Evolutionary conservation across 1,140 invertebrate species (phyloP).

Genomic region (Colletes gigas): DNA sequence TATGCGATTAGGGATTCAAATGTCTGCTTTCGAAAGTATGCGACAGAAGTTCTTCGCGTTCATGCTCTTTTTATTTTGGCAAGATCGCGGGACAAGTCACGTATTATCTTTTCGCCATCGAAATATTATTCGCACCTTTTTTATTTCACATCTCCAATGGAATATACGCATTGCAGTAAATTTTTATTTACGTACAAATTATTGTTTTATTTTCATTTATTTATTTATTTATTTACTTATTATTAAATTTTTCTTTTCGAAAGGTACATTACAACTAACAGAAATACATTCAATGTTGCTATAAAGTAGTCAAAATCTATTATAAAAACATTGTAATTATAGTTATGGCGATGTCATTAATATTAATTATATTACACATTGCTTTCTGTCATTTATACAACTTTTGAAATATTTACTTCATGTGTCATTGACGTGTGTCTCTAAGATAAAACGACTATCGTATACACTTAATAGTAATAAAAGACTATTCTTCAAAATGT

Average conservation of each 20-base stretch:
- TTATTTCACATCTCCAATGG: no score
- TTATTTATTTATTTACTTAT: no score
- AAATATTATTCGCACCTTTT: background rate
- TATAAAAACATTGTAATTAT: no score
- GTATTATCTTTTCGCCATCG: background rate
- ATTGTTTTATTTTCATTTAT: no score
- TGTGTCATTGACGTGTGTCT: background rate
- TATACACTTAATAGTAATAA: no score
- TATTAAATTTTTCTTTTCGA: background rate
- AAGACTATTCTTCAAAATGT: no score
- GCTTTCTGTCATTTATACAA: background rate
- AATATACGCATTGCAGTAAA: background rate
- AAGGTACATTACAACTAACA: no score
- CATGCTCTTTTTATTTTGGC: background rate
- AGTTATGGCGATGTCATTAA: background rate
- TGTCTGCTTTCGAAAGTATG: conserved; percentile 19
- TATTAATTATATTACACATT: background rate
- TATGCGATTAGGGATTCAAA: conserved; percentile 37
- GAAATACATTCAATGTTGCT: no score
- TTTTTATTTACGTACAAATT: no score
- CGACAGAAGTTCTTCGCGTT: background rate
- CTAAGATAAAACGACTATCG: no score
- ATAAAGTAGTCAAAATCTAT: no score
- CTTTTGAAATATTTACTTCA: conserved; percentile 3
- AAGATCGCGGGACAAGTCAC: background rate